phyloP scores from a whole-genome alignment of 2,797 vertebrate species.

The Diceros bicornis region DNA sequence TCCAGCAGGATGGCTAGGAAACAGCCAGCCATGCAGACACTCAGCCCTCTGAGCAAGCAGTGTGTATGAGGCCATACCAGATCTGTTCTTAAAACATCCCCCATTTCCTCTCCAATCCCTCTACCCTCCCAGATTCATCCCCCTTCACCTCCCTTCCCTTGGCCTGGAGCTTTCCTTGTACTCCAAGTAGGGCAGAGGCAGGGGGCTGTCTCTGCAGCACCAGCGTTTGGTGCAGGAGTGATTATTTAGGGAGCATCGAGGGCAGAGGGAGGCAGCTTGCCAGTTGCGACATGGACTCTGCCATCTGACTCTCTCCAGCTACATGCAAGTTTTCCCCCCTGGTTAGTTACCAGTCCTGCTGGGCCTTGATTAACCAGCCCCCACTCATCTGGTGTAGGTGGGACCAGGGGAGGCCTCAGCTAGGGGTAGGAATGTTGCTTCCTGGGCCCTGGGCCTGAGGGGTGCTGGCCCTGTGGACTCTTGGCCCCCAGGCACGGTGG shows the following conservation, averaged over 20 bases:
- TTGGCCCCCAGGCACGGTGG: not conserved
- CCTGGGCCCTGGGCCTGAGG: not conserved
- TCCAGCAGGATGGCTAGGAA: not conserved
- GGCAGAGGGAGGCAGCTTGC: not conserved
- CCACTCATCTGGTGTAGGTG: not conserved
- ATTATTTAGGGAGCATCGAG: not conserved
- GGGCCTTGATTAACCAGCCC: not conserved
- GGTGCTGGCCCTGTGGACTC: not conserved
- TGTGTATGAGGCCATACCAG: not conserved
- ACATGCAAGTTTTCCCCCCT: too few species aligned
- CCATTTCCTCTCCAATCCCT: not conserved
- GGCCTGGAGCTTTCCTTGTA: not conserved
- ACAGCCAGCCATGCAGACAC: not conserved
- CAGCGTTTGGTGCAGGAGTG: not conserved
- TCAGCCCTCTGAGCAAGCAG: not conserved
- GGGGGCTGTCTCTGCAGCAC: not conserved
- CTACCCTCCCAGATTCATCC: not conserved
- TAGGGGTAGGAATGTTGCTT: not conserved
- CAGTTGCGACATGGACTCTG: not conserved
- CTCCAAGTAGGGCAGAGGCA: not conserved
- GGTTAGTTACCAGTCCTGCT: not conserved
- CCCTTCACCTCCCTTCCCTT: not conserved
- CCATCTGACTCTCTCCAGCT: not conserved
- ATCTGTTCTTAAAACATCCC: not conserved
- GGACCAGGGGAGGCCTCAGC: not conserved